A percentile compares a stretch with the other conserved stretches of the same genome.
Evolutionary conservation across 2,888 invertebrate species (phyloP).

Genomic region (Eupithecia inturbata): DNA sequence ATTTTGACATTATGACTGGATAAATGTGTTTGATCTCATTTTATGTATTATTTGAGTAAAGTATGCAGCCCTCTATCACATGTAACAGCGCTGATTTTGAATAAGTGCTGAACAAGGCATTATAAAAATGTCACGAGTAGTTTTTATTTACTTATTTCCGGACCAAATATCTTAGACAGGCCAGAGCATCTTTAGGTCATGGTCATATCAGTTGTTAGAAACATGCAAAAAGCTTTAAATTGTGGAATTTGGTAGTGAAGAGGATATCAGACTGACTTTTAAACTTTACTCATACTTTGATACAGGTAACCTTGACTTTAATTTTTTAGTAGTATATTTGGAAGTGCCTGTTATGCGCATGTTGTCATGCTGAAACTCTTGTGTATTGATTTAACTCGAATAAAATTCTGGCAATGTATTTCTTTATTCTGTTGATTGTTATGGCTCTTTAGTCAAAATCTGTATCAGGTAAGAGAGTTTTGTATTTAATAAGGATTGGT

Average conservation of each 20-base stretch:
- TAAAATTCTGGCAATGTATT: conserved; percentile 37
- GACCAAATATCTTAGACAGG: conserved; percentile 70
- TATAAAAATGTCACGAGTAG: conserved; percentile 40
- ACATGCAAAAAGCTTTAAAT: conserved; percentile 77
- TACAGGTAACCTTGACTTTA: conserved; percentile 76
- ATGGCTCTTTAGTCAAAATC: conserved; percentile 57
- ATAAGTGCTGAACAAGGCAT: conserved; percentile 40
- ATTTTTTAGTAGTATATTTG: conserved; percentile 60
- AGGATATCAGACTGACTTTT: conserved; percentile 79
- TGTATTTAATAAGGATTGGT: conserved; percentile 37
- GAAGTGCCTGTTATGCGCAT: conserved; percentile 59
- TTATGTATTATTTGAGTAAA: conserved; percentile 69
- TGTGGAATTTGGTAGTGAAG: conserved; percentile 71
- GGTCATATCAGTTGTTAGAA: conserved; percentile 61
- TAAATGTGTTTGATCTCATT: conserved; percentile 77
- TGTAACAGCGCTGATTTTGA: conserved; percentile 19
- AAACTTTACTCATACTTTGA: conserved; percentile 76
- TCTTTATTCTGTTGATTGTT: conserved; percentile 39
- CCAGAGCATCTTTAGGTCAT: conserved; percentile 60
- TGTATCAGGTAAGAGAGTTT: conserved; percentile 71
- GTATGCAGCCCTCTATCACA: conserved; percentile 34
- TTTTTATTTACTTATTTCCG: conserved; percentile 50
- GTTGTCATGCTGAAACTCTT: conserved; percentile 35
- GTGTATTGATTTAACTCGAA: conserved; percentile 43
- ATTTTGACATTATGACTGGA: conserved; percentile 65